Base-by-base conservation (phyloP, 2,113 vertebrate genomes). In the Madoqua kirkii region DNA sequence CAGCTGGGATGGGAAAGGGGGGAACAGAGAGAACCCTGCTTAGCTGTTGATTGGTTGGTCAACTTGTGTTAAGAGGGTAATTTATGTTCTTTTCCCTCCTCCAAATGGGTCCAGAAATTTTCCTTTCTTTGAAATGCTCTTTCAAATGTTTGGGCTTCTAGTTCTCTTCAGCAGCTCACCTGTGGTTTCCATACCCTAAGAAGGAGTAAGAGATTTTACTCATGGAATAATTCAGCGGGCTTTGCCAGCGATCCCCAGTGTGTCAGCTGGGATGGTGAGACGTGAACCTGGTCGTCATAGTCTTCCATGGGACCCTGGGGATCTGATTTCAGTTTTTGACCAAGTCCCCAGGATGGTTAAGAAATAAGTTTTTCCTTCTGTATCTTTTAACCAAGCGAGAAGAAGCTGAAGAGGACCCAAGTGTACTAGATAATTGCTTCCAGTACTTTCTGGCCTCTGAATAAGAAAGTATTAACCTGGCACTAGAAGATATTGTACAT, bases 91-190 rank as follows among this genome's bases (percentile, higher is more conserved):
- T 79, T 87, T 95, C 64, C 4, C 31, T 43, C 50, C 50, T 87
- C 71, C 62, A 96, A 54, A 76, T 89, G 92, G 79, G 27, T 45
- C 81, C 55, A 33, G 94, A 94, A 88, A 93, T 92, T 91, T 96
- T 93, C 85, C 89, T 81, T 78, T 92, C 95, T 97, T 95, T 97
- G 92, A 96, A 96, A 89, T 95, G 33, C 57, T 89, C 81, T 96
- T 95, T 93, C 71, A 96, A 89, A 48, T 95, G 60, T 96, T 87
- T 96, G 90, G 54, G 33, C 79, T 79, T 50, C 62, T 54, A 82
- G 27, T 40, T 90, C 85, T 97, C 88, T 95, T 92, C 76, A 48
- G 74, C 90, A 93, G 64, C 90, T 89, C 36, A 45, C 55, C 60
- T 94, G 27, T 93, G 59, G 85, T 96, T 91, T 97, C 87, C 91